These are phyloP conservation scores for Nomada goodeniana DNA, from an alignment of 2,888 invertebrate genomes.

Conservation along the genomic window DNA sequence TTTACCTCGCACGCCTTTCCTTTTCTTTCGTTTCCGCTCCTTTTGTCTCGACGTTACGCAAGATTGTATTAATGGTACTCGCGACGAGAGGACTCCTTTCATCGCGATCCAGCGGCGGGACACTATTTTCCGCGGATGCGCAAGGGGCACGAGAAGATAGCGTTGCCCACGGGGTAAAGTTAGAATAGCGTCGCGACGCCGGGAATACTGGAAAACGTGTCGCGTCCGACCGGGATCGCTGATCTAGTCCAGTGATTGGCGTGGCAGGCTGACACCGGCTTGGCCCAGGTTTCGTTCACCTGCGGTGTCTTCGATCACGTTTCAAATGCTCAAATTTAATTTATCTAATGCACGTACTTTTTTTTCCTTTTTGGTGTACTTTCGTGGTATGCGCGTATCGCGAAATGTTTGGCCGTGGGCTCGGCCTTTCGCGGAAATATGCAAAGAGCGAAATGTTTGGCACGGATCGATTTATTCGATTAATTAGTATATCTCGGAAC, in stretches of 20 bases:
- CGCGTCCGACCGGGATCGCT: not conserved
- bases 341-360: too few relatives aligned
- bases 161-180: not conserved
- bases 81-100: not conserved
- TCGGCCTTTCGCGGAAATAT: too few relatives aligned
- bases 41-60: conserved; percentile 4
- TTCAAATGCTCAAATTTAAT: conserved; percentile 5
- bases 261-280: not conserved
- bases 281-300: not conserved
- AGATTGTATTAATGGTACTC: not conserved
- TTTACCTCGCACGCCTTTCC: not conserved
- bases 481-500: too few relatives aligned
- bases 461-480: too few relatives aligned
- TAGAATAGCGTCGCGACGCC: not conserved
- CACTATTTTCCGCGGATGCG: not conserved
- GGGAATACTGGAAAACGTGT: conserved; percentile 18
- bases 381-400: not conserved
- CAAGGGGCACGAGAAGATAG: not conserved
- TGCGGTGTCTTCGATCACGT: not conserved
- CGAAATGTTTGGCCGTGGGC: not conserved
- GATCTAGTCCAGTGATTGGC: not conserved
- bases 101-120: not conserved
- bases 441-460: too few relatives aligned
- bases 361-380: too few relatives aligned
- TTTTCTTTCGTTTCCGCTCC: not conserved